phyloP scores from a whole-genome alignment of 2,888 invertebrate species.

The Matsumyia berberina region DNA sequence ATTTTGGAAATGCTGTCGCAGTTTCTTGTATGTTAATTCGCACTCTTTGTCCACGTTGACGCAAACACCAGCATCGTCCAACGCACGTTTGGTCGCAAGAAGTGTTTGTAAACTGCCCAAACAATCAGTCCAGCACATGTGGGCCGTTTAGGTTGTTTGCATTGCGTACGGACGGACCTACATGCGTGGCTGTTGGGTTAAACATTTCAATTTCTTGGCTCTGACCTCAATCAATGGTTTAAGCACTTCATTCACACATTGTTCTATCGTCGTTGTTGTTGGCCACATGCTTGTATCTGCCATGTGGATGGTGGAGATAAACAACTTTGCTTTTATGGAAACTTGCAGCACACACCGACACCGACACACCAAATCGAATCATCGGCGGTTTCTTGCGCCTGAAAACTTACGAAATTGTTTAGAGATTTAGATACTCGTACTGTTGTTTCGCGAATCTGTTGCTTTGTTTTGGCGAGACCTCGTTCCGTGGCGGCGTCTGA shows the following conservation, averaged over 20 bases:
- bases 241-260: conserved; percentile 4
- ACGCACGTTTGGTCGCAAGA: conserved; percentile 31
- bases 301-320: conserved; percentile 30
- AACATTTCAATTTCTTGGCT: conserved; percentile 42
- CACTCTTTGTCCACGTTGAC: conserved; percentile 36
- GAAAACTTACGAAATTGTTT: conserved; percentile 24
- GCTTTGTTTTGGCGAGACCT: conserved; percentile 3
- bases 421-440: conserved; percentile 12
- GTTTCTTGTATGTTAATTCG: conserved; percentile 61
- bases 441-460: not conserved
- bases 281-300: conserved; percentile 1
- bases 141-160: conserved; percentile 21
- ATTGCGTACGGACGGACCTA: conserved; percentile 9
- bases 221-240: conserved; percentile 62
- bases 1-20: conserved; percentile 31
- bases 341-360: conserved; percentile 43
- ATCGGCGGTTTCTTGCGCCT: conserved; percentile 21
- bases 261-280: conserved; percentile 6
- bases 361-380: conserved; percentile 45
- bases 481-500: conserved; percentile 15
- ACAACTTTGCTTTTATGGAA: conserved; percentile 69
- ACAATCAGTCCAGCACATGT: conserved; percentile 1
- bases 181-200: conserved; percentile 48
- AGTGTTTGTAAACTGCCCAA: not conserved
- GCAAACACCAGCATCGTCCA: conserved; percentile 32